Base-by-base conservation (phyloP, 2,888 invertebrate genomes). In the Pammene aurita region DNA sequence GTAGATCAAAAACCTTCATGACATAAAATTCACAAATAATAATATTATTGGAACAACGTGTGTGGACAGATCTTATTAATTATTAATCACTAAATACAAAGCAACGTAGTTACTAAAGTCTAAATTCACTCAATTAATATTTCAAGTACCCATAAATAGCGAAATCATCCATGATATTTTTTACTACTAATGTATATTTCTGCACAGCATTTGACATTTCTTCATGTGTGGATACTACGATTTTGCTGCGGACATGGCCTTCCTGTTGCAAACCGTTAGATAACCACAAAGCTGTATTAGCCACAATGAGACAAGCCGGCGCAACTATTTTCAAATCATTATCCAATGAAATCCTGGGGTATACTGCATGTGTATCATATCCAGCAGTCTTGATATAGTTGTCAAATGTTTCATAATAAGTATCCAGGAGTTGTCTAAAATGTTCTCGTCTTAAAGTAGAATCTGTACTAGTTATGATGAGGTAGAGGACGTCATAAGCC, bases 241-340 rank as follows among this genome's bases (percentile, higher is more conserved):
- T 73, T 73, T 88, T 92, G 72, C 91, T 92, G 57, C 80, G 82
- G 0, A 92, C 87, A 82, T 90, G 88, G 0, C 92, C 92, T 67
- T 88, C 91, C 75, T 87, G 79, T 73, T 92, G 92, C 46, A 91
- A 73, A 0, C 92, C 92, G 73, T 80, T 84, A 0, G 80, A 81
- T 0, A 92, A 75, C 91, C 92, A 92, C 11, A 90, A 61, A 0
- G 91, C 89, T 48, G 89, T 90, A 71, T 92, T 92, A 0, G 87
- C 90, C 18, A 87, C 80, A 65, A 90, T 88, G 9, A 90, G 77
- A 72, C 88, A 87, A 10, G 88, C 84, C 13, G 89, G 88, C 2
- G 82, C 84, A 10, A 91, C 88, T 4, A 78, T 69, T 71, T 78
- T 84, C 58, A 92, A 74, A 76, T 92, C 92, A 35, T 77, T 61